Conservation (phyloP, 2,113 vertebrate genomes). For the Argyrosomus japonicus region DNA sequence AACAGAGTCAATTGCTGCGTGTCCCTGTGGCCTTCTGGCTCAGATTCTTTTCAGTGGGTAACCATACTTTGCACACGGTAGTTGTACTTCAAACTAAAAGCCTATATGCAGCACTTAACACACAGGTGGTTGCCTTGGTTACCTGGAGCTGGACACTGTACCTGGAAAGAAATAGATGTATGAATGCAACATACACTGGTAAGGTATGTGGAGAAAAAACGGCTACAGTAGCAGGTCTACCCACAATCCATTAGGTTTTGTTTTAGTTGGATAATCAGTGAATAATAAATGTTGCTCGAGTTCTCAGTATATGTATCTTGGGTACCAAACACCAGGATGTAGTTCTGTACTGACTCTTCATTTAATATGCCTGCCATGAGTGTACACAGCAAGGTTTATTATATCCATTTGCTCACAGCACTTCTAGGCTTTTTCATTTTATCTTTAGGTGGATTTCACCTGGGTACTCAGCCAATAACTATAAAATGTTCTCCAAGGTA, state of each 20-base stretch:
- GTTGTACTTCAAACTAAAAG: slow-evolving; percentile 34
- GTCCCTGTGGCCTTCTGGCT: not conserved
- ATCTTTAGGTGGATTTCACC: slow-evolving; percentile 9
- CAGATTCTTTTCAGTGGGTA: not conserved
- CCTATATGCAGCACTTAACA: slow-evolving; percentile 24
- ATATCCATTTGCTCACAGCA: slow-evolving; percentile 10
- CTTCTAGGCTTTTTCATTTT: slow-evolving; percentile 7
- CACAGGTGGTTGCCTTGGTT: slow-evolving; percentile 50
- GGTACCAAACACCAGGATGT: not conserved
- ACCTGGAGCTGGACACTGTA: slow-evolving; percentile 17
- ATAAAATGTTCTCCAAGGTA: slow-evolving; percentile 58
- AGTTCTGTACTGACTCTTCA: not conserved
- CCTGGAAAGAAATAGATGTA: slow-evolving; percentile 23
- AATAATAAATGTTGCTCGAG: slow-evolving; percentile 1
- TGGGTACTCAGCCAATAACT: slow-evolving; percentile 35
- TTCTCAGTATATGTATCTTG: not conserved
- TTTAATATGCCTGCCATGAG: not conserved
- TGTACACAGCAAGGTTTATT: not conserved
- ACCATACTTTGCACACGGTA: slow-evolving; percentile 9
- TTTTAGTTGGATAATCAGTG: not conserved
- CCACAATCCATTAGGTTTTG: not conserved
- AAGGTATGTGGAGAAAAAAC: not conserved
- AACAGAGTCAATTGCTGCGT: not conserved
- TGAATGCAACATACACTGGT: slow-evolving; percentile 6
- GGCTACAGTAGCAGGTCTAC: not conserved